Percentiles rank a stretch among this genome's conserved stretches.
Conservation (phyloP, 2,797 vertebrate genomes). For the Somateria mollissima region DNA sequence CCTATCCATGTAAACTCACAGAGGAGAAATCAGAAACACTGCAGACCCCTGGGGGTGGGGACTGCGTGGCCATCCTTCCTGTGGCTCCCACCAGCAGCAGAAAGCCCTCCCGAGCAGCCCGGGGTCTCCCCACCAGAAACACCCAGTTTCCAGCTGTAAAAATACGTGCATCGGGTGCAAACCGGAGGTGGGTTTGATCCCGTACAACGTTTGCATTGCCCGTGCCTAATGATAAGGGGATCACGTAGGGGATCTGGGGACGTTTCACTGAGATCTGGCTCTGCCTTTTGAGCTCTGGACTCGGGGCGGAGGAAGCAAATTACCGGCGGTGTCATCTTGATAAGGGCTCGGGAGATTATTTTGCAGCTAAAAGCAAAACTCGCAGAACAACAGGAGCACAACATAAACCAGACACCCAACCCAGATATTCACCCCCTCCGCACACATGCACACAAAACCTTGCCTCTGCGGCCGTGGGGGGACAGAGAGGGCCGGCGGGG, state of each 20-base stretch:
- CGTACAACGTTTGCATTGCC: background rate
- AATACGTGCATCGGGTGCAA: background rate
- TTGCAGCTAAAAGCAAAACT: background rate
- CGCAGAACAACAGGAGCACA: background rate
- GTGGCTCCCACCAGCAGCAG: background rate
- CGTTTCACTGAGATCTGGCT: background rate
- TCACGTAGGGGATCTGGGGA: background rate
- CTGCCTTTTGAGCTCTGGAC: background rate
- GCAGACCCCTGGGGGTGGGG: accelerated
- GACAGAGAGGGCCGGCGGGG: background rate
- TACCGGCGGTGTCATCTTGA: constrained; percentile 27
- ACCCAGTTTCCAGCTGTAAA: background rate
- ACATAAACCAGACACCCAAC: background rate
- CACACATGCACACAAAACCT: background rate
- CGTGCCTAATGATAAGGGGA: background rate
- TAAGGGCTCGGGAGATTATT: constrained; percentile 32
- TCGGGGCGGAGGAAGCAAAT: background rate
- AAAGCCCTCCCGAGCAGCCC: background rate
- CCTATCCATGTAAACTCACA: background rate
- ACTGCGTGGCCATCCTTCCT: background rate
- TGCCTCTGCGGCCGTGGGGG: background rate
- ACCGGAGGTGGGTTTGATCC: background rate
- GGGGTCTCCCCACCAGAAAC: background rate
- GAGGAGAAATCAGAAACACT: background rate
- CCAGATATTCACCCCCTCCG: accelerated